These are phyloP conservation scores for Karalla daura DNA, from an alignment of 2,797 vertebrate genomes.

Conservation along the genomic window DNA sequence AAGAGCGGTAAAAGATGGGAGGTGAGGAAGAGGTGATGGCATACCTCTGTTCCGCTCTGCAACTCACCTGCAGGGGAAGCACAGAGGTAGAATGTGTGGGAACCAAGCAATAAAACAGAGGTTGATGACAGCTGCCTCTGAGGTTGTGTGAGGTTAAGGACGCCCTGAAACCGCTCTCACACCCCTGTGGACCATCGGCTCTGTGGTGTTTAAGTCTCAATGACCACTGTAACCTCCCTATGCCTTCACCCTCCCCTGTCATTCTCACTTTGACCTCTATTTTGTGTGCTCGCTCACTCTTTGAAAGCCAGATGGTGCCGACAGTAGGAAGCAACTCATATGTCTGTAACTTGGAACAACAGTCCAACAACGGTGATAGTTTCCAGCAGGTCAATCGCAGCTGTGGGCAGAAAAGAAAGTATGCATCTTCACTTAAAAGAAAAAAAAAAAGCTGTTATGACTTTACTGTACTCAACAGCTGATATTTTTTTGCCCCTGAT, in stretches of 20 bases:
- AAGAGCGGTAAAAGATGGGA: background rate
- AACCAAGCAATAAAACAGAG: constrained; percentile 44
- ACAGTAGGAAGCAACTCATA: background rate
- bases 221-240: constrained; percentile 8
- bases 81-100: constrained; percentile 44
- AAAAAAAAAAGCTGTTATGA: too few species aligned
- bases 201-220: constrained; percentile 26
- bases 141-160: constrained; percentile 21
- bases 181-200: background rate
- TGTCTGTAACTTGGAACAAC: background rate
- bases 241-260: constrained; percentile 32
- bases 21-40: constrained; percentile 13
- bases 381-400: background rate
- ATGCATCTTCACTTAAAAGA: too few species aligned
- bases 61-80: constrained; percentile 29
- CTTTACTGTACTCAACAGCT: too few species aligned
- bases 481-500: too few species aligned
- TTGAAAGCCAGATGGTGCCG: constrained; percentile 27
- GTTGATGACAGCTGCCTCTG: constrained; percentile 30
- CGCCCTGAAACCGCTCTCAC: constrained; percentile 38
- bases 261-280: constrained; percentile 31
- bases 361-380: background rate
- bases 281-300: background rate
- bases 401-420: too few species aligned
- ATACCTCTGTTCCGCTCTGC: background rate